These are phyloP conservation scores for Trematomus loennbergii DNA, from an alignment of 2,113 vertebrate species.

Conservation along the genomic window DNA sequence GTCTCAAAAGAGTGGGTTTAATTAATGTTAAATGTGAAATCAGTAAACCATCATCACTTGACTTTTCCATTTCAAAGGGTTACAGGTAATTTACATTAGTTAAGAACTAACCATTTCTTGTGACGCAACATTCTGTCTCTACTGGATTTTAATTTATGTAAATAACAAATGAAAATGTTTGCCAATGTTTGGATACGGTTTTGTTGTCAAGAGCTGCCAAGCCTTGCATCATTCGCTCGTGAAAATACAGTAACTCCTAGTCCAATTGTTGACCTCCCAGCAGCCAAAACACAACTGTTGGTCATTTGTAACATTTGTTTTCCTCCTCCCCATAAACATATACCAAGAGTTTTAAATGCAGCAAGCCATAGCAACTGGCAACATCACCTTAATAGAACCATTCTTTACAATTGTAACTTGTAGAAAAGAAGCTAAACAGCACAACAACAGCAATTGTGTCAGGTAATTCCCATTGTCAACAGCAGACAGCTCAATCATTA, in stretches of 20 bases:
- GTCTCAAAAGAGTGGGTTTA: not conserved
- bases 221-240: constrained; percentile 27
- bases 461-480: constrained; percentile 63
- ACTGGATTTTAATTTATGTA: not conserved
- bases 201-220: constrained; percentile 3
- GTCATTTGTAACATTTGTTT: constrained; percentile 11
- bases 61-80: not conserved
- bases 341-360: constrained; percentile 1
- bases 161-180: constrained; percentile 13
- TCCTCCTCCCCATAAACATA: not conserved
- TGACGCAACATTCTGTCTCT: not conserved
- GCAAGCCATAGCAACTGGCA: constrained; percentile 13
- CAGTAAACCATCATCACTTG: not conserved
- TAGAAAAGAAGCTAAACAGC: constrained; percentile 41
- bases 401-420: constrained; percentile 32
- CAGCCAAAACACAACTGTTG: not conserved
- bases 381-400: constrained; percentile 23
- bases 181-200: constrained; percentile 10
- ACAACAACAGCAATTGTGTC: constrained; percentile 51
- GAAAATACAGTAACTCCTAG: constrained; percentile 24
- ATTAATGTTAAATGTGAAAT: not conserved
- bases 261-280: not conserved
- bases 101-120: not conserved
- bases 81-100: not conserved
- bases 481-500: constrained; percentile 64